A percentile compares a stretch with the other conserved stretches of the same genome.
These are phyloP conservation scores for Alauda arvensis DNA, from an alignment of 2,797 vertebrate species.

Conservation along the genomic window DNA sequence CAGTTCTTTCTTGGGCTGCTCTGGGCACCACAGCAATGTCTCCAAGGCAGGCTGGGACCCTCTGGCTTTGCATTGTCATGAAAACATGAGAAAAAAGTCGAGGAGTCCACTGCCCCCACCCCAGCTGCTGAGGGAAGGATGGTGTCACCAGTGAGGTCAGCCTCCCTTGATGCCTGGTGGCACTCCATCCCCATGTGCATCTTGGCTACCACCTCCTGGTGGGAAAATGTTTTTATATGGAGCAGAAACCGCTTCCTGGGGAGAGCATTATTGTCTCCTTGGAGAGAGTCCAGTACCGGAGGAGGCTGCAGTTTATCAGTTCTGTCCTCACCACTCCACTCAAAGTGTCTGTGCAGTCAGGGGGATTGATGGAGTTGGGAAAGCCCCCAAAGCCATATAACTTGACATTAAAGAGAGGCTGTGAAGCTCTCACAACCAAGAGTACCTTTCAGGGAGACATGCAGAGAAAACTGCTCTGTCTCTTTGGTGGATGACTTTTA, in stretches of 20 bases:
- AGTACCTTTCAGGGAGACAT: slow-evolving; percentile 9
- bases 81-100: neutral
- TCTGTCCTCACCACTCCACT: slow-evolving; percentile 30
- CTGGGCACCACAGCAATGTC: neutral
- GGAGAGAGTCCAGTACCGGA: neutral
- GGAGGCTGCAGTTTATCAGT: slow-evolving; percentile 7
- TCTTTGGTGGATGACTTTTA: slow-evolving; percentile 28
- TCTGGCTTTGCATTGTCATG: rapidly evolving
- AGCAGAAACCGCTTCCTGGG: neutral
- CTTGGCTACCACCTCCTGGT: slow-evolving; percentile 39
- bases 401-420: slow-evolving; percentile 38
- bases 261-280: neutral
- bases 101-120: too few species aligned
- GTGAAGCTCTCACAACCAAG: slow-evolving; percentile 22
- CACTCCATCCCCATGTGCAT: neutral
- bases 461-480: neutral
- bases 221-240: neutral
- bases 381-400: slow-evolving; percentile 34
- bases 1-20: neutral
- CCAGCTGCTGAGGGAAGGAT: neutral
- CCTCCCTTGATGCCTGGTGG: neutral
- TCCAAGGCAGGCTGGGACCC: neutral
- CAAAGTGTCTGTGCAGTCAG: slow-evolving; percentile 14
- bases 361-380: slow-evolving; percentile 18
- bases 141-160: neutral